phyloP scores from a whole-genome alignment of 2,797 vertebrate genomes.

The Oceanodroma leucorhoa region DNA sequence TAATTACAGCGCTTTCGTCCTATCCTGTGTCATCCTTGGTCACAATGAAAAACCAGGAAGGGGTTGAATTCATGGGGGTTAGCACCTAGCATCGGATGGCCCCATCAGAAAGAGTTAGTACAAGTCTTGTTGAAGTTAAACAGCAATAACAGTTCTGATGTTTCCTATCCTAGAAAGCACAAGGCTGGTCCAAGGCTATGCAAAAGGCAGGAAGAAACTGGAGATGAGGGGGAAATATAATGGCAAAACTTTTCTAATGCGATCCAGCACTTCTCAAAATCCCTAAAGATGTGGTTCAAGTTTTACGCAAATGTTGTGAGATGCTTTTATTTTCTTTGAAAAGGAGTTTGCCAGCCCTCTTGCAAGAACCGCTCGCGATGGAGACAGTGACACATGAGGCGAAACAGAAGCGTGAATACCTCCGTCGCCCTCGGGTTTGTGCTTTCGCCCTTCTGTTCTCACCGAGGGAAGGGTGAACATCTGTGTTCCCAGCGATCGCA shows the following conservation, averaged over 20 bases:
- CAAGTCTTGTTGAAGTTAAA: neutral
- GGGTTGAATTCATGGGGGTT: too few species aligned
- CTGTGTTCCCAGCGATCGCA: neutral
- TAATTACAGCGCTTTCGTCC: neutral
- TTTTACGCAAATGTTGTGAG: neutral
- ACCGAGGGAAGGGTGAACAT: neutral
- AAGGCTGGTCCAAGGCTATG: neutral
- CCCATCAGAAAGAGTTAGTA: neutral
- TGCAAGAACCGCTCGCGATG: neutral
- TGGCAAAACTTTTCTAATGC: neutral
- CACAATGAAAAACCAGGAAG: neutral
- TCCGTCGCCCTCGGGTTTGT: rapidly evolving
- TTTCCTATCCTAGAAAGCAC: neutral
- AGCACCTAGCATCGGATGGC: neutral
- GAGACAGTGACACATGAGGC: neutral
- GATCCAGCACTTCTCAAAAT: neutral
- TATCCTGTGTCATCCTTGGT: neutral
- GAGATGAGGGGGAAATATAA: neutral
- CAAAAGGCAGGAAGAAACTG: neutral
- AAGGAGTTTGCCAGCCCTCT: neutral
- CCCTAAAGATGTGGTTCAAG: neutral
- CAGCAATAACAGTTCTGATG: neutral
- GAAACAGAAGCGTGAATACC: neutral
- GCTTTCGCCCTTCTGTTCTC: neutral
- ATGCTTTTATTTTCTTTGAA: neutral